Evolutionary conservation across 2,113 vertebrate species (phyloP), one percentile per base, ranked within the genome.

Genomic region (Austrofundulus limnaeus): DNA sequence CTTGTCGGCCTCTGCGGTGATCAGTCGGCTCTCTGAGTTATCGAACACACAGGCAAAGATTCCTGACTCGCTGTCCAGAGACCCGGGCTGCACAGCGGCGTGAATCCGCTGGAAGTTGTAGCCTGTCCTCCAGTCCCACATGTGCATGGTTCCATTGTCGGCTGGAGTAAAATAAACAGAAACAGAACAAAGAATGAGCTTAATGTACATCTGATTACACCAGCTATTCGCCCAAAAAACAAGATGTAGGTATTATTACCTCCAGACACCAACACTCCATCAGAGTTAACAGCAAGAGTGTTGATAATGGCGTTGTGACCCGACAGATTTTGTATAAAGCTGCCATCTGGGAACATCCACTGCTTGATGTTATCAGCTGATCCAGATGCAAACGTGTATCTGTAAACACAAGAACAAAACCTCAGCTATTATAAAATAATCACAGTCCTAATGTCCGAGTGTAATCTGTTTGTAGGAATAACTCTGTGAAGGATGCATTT

Each of bases 351-450:
- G 85, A 97, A 99, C 90, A 94, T 97, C 97, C 97, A 98, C 81
- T 98, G 96, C 23, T 99, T 98, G 89, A 98, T 97, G 87, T 99
- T 99, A 91, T 98, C 97, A 24, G 97, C 97, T 77, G 97, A 99
- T 61, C 96, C 97, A 70, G 97, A 98, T 1, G 97, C 97, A 89
- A 99, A 98, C 0, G 96, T 98, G 70, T 98, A 99, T 88, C 97
- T 99, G 82, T n/a, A 43, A 38, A 85, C 84, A 57, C 77, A 28
- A 25, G 12, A 61, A 20, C 13, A 88, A 28, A 49, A 20, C 11
- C 15, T 28, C 17, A 28, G 16, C 6, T 16, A 14, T 21, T 21
- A 19, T 1, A 34, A 3, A 25, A 47, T 6, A 12, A 46, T 5
- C 21, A 37, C 31, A 46, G 4, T 16, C 42, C 24, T 14, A 1